Base-by-base conservation (phyloP, 2,888 invertebrate genomes). In the Tortricodes alternella region DNA sequence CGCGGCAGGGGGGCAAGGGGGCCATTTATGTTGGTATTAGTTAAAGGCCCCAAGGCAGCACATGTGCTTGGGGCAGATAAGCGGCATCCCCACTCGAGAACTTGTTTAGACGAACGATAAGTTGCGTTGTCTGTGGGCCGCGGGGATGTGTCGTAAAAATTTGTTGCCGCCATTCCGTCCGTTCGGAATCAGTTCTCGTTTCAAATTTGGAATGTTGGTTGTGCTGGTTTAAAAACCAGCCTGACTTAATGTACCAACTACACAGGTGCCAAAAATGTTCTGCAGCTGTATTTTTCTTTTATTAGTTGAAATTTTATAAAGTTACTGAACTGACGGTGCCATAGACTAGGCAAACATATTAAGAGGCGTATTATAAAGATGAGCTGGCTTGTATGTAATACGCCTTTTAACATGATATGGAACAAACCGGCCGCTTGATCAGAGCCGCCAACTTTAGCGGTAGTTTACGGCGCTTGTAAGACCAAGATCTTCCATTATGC, bases 1-100 rank as follows among this genome's bases (percentile, higher is more conserved):
- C 70, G 59, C 60, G 59, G 66, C 71, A 75, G 78, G 82, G 67
- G 75, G 80, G 68, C 58, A 61, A 63, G 71, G 67, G 78, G 67
- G 74, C 83, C 71, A 66, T 77, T 76, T 79, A 80, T 72, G 70
- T 70, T 84, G 83, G 86, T 70, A 74, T 76, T 77, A 78, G 80
- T 79, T 83, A 79, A 83, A 85, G 80, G 81, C 86, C 87, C 78
- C 76, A 73, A 81, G 85, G 87, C 85, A 83, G 78, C 85, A 85
- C 84, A 86, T 87, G 86, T 86, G 87, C 79, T 80, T 72, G 35
- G 78, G 71, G 78, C 80, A 86, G 89, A 89, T 89, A 89, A 89
- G 85, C 85, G 81, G 80, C 83, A 85, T 85, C 87, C 88, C 84
- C 80, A 82, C 86, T 86, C 80, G 80, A 83, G 78, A 87, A 87